phyloP scores from a whole-genome alignment of 1,140 invertebrate species.

The Cylas formicarius region DNA sequence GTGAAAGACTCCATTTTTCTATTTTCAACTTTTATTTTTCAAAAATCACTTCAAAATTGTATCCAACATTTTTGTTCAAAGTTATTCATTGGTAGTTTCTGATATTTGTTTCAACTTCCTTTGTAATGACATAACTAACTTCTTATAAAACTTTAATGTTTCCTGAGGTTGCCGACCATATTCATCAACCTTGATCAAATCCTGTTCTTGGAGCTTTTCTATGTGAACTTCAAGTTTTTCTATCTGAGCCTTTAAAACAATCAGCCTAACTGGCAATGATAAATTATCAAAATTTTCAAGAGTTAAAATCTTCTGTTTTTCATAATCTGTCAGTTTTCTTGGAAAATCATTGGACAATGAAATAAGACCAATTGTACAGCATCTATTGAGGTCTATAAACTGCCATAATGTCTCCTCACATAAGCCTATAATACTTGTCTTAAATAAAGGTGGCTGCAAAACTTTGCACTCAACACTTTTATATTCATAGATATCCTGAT shows the following conservation, averaged over 20 bases:
- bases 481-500: background rate
- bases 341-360: conserved; percentile 5
- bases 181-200: conserved; percentile 15
- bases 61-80: too few relatives aligned
- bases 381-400: conserved; percentile 22
- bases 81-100: too few relatives aligned
- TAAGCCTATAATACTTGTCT: background rate
- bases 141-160: conserved; percentile 22
- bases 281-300: conserved; percentile 28
- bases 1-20: too few relatives aligned
- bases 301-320: conserved; percentile 20
- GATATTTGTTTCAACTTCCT: too few relatives aligned
- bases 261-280: conserved; percentile 20
- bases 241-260: conserved; percentile 19
- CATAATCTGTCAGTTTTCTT: conserved; percentile 11
- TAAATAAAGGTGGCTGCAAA: conserved; percentile 6
- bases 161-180: conserved; percentile 15
- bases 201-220: conserved; percentile 2
- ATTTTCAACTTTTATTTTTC: too few relatives aligned
- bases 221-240: conserved; percentile 18
- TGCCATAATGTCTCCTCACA: conserved; percentile 12
- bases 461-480: conserved; percentile 2
- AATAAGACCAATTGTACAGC: conserved; percentile 20
- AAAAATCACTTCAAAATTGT: too few relatives aligned
- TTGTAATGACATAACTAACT: too few relatives aligned